These are phyloP conservation scores for Xenops minutus DNA, from an alignment of 2,797 vertebrate species.

Conservation along the genomic window DNA sequence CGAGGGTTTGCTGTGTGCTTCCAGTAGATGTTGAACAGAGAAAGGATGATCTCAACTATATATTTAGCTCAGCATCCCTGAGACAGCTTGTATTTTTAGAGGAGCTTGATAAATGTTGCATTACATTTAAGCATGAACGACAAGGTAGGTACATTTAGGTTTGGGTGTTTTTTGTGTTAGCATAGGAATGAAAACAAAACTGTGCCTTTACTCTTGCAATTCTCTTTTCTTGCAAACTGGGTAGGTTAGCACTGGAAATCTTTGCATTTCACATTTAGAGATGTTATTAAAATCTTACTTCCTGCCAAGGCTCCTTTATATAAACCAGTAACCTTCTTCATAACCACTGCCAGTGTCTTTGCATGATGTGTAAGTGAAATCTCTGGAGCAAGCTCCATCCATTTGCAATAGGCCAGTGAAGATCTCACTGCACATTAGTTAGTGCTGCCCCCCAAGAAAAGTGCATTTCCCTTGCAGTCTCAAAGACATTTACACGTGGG, in stretches of 20 bases:
- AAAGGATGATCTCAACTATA: conserved; percentile 48
- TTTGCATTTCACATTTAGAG: conserved; percentile 20
- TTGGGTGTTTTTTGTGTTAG: not conserved
- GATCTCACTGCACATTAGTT: not conserved
- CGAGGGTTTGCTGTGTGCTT: not conserved
- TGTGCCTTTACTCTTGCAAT: not conserved
- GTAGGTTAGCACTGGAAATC: not conserved
- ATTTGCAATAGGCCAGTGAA: not conserved
- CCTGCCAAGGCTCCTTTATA: not conserved
- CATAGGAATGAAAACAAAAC: not conserved
- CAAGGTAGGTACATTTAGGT: not conserved
- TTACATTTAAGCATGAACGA: conserved; percentile 5
- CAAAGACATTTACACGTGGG: not conserved
- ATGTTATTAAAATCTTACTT: not conserved
- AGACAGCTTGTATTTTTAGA: conserved; percentile 62
- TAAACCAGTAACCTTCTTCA: not conserved
- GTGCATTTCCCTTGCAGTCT: not conserved
- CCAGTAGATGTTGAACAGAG: not conserved
- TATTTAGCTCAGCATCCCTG: conserved; percentile 54
- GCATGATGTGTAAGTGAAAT: not conserved
- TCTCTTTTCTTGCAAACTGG: not conserved
- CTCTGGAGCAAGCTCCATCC: not conserved
- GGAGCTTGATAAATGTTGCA: conserved; percentile 59
- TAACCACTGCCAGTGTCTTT: not conserved
- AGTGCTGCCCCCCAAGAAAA: not conserved